Percentiles rank a stretch among this genome's conserved stretches.
phyloP scores from a whole-genome alignment of 2,797 vertebrate species.

The Urosaurus nigricauda region DNA sequence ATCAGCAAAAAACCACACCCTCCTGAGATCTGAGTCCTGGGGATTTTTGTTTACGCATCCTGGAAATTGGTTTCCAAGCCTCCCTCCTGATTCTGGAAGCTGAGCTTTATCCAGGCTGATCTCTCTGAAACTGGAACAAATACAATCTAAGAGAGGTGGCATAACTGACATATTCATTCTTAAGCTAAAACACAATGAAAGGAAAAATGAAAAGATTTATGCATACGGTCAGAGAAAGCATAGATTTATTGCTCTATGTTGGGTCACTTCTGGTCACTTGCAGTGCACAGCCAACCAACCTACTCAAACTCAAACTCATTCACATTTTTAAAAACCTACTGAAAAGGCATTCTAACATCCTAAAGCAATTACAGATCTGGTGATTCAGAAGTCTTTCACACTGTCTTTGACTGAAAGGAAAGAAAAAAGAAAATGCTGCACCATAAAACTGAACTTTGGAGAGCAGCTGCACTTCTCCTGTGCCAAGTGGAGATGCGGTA shows the following conservation, averaged over 20 bases:
- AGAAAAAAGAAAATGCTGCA: neutral
- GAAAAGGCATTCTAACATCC: neutral
- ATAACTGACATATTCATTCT: conserved; percentile 28
- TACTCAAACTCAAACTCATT: conserved; percentile 18
- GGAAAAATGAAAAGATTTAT: neutral
- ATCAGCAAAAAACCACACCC: too few species aligned
- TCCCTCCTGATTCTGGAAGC: neutral
- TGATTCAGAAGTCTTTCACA: neutral
- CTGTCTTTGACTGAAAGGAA: conserved; percentile 25
- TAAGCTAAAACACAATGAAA: neutral
- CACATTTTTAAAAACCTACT: neutral
- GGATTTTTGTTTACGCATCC: too few species aligned
- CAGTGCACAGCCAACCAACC: neutral
- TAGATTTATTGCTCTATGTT: neutral
- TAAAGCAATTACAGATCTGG: neutral
- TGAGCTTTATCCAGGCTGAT: conserved; percentile 3
- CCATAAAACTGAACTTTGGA: conserved; percentile 24
- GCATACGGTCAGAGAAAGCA: fast-evolving
- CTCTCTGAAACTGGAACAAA: conserved; percentile 16
- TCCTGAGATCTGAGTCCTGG: too few species aligned
- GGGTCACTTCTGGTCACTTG: neutral
- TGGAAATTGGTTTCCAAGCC: neutral
- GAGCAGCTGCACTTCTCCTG: conserved; percentile 41
- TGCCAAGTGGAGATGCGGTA: conserved; percentile 28
- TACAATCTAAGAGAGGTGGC: conserved; percentile 18